These are phyloP conservation scores for Zygothrica quintamaculata DNA, from an alignment of 2,888 invertebrate species.

Conservation along the genomic window DNA sequence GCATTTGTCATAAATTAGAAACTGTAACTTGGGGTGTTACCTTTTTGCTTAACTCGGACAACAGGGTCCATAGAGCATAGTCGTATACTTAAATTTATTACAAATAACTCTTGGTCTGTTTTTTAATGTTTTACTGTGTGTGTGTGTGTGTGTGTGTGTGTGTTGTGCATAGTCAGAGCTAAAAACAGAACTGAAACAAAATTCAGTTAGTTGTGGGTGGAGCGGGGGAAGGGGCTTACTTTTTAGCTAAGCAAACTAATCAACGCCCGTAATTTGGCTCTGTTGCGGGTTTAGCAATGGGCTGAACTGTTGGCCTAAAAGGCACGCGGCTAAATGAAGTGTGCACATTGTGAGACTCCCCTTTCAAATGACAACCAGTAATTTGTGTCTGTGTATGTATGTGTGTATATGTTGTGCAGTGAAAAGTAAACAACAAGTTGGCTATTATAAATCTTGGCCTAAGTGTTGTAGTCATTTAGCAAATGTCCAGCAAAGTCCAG, in stretches of 20 bases:
- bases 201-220: neutral
- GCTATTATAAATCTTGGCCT: conserved; percentile 75
- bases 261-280: conserved; percentile 64
- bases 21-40: conserved; percentile 66
- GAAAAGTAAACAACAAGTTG: conserved; percentile 72
- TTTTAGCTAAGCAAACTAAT: conserved; percentile 72
- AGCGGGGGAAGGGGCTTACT: conserved; percentile 30
- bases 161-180: no score
- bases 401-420: conserved; percentile 55
- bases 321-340: conserved; percentile 70
- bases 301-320: conserved; percentile 41
- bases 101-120: conserved; percentile 67
- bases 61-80: no score
- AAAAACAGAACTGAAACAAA: conserved; percentile 10
- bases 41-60: conserved; percentile 48
- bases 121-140: conserved; percentile 40
- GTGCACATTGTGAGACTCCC: conserved; percentile 55
- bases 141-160: no score
- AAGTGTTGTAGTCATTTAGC: conserved; percentile 81
- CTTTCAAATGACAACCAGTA: conserved; percentile 27
- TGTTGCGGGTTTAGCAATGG: conserved; percentile 12
- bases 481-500: conserved; percentile 71
- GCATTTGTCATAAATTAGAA: conserved; percentile 79
- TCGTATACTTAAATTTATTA: conserved; percentile 71
- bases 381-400: conserved; percentile 5